Base-by-base conservation (phyloP, 2,888 invertebrate genomes). In the Tetranychus piercei region DNA sequence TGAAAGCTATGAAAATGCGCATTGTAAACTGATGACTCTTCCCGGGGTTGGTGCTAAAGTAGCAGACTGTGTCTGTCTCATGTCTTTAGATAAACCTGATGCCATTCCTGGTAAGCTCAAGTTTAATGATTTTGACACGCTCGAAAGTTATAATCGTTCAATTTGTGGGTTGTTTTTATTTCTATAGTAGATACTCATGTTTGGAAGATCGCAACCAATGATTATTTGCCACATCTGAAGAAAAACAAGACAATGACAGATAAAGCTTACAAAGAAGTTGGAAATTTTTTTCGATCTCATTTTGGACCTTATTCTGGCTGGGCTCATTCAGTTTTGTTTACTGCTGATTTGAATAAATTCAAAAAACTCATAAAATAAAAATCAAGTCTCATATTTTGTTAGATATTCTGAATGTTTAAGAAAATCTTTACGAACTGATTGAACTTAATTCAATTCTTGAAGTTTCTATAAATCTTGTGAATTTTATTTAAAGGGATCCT, bases 41-140 rank as follows among this genome's bases (percentile, higher is more conserved):
- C 88, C 89, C 78, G 97, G 97, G 11, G 88, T 99, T 79, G 97
- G 97, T 3, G 90, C 92, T 9, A 97, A 97, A 87, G 92, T 99
- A 22, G 94, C 97, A 0, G 97, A 99, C 83, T 99, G 97, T 83
- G 90, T 99, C 79, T 94, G 93, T 81, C 85, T 99, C 23, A 97
- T 99, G 96, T 94, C 95, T 0, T 82, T 99, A 73, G 89, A 90
- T 75, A 92, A 96, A 81, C 82, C 91, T 73, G 87, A 89, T 79
- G 89, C 94, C 0, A 87, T 99, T 74, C 97, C 97, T 55, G 55
- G 55, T 55, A 15, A 55, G 55, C 55, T 55, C 9, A 55, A 55
- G 1, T 55, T 55, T 55, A 2, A 6, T 55, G 11, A 15, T 55
- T 15, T 6, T 15, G 34, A 4, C 4, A 3, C 34, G 5, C 5